These are phyloP conservation scores for Athene noctua DNA, from an alignment of 2,113 vertebrate species.

Conservation along the genomic window DNA sequence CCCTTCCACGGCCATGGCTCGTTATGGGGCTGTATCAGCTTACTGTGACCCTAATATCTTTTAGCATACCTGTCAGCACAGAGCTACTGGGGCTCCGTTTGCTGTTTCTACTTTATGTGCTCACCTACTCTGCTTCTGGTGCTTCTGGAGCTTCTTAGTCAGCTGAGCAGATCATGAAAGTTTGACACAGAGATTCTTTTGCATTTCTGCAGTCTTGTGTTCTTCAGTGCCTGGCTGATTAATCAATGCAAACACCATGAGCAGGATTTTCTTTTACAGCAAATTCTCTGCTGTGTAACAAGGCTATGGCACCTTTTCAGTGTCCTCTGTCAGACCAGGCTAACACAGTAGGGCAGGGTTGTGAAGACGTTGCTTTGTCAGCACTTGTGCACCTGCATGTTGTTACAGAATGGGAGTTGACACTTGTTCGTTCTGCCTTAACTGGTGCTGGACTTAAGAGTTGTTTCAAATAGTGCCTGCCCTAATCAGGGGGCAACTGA, in stretches of 20 bases:
- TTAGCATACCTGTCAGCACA: not conserved
- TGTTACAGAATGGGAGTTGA: not conserved
- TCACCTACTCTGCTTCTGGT: not conserved
- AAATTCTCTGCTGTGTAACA: not conserved
- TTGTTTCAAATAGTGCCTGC: not conserved
- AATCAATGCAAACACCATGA: not conserved
- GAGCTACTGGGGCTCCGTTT: not conserved
- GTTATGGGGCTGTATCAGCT: not conserved
- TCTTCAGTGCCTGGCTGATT: not conserved
- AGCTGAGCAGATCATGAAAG: not conserved
- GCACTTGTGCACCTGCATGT: not conserved
- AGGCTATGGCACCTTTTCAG: not conserved
- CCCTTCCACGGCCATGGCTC: accelerated
- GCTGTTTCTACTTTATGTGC: not conserved
- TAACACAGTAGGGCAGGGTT: not conserved
- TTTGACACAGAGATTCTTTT: not conserved
- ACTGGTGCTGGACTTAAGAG: not conserved
- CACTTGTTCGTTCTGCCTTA: not conserved
- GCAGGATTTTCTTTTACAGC: not conserved
- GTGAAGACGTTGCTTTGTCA: not conserved
- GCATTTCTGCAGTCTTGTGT: not conserved
- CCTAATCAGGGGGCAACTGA: not conserved
- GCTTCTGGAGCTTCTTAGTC: not conserved
- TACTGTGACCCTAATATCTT: not conserved
- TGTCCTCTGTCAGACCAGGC: not conserved